Evolutionary conservation across 2,797 vertebrate species (phyloP).

Genomic region (Semotilus atromaculatus): DNA sequence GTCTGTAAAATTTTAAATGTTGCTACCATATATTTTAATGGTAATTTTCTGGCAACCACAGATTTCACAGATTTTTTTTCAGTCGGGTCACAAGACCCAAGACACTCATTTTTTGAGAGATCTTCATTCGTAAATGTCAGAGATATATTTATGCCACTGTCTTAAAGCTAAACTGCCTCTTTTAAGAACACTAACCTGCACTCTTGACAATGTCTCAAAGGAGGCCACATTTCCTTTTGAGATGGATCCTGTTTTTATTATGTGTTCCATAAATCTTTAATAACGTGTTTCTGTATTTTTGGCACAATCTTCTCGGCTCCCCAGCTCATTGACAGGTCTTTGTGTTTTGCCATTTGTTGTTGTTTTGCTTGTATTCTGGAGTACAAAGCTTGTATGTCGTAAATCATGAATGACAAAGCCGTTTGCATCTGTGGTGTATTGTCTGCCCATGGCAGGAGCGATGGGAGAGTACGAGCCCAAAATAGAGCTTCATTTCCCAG

Average conservation of each 20-base stretch:
- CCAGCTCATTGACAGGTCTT: constrained; percentile 58
- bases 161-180: constrained; percentile 51
- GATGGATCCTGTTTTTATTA: constrained; percentile 66
- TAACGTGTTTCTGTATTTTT: constrained; percentile 55
- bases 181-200: constrained; percentile 45
- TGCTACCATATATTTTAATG: neutral
- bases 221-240: constrained; percentile 69
- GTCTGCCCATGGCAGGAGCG: constrained; percentile 78
- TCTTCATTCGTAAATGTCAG: constrained; percentile 49
- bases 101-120: constrained; percentile 54
- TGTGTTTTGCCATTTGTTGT: constrained; percentile 58
- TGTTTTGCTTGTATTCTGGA: constrained; percentile 62
- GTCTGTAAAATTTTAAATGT: neutral
- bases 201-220: constrained; percentile 51
- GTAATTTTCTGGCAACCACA: neutral
- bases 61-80: neutral
- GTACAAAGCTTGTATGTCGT: constrained; percentile 57
- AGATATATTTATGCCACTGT: constrained; percentile 46
- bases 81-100: constrained; percentile 35
- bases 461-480: constrained; percentile 99
- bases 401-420: constrained; percentile 67
- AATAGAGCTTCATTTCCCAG: constrained; percentile 96
- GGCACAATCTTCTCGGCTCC: constrained; percentile 60
- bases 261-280: constrained; percentile 72
- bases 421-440: constrained; percentile 59